Evolutionary conservation across 2,113 vertebrate species (phyloP).

Genomic region (human): GRCh38 chr5:105404001-105404500

Average conservation of each 20-base stretch:
- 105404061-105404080: not conserved
- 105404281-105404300: not conserved
- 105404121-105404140: not conserved
- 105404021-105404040: not conserved
- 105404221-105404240: not conserved
- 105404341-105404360: not conserved
- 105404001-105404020: not conserved
- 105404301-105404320: not conserved
- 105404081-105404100: not conserved
- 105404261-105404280: not conserved
- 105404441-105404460: constrained; percentile 50
- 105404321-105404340: not conserved
- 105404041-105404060: not conserved
- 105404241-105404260: not conserved
- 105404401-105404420: constrained; percentile 40
- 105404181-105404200: not conserved
- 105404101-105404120: not conserved
- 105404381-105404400: constrained; percentile 16
- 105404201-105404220: constrained; percentile 16
- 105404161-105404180: not conserved
- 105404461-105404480: constrained; percentile 26
- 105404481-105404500: constrained; percentile 30
- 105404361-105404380: not conserved
- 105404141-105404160: not conserved
- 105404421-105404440: constrained; percentile 43